Evolutionary conservation across 1,140 invertebrate species (phyloP).

Genomic region (Dinothrombium tinctorium): DNA sequence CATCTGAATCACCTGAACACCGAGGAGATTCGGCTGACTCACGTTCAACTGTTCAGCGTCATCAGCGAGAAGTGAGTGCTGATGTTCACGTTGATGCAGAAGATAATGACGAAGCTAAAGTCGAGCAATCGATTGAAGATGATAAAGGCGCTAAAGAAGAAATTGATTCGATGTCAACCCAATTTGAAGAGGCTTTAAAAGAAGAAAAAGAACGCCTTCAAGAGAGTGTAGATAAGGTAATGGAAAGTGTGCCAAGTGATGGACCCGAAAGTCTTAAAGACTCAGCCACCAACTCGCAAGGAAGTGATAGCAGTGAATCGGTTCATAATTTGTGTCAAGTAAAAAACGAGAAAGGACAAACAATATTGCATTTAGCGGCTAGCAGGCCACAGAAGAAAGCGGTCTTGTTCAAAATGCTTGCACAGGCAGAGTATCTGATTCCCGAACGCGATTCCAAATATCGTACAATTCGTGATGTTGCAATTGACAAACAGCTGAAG

Average conservation of each 20-base stretch:
- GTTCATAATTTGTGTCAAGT: constrained; percentile 9
- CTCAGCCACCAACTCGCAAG: background rate
- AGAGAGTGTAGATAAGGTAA: constrained; percentile 7
- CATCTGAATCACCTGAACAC: background rate
- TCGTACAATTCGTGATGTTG: constrained; percentile 60
- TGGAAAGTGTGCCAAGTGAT: background rate
- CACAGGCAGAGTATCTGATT: constrained; percentile 18
- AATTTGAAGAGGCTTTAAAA: constrained; percentile 7
- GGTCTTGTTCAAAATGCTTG: background rate
- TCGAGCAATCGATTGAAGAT: background rate
- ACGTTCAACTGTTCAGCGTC: background rate
- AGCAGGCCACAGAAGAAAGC: constrained; percentile 2
- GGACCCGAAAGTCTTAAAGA: background rate
- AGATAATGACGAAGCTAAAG: background rate
- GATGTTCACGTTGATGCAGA: constrained; percentile 9
- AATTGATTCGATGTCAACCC: constrained; percentile 8
- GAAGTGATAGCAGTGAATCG: constrained; percentile 2
- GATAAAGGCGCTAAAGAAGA: constrained; percentile 6
- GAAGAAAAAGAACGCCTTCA: constrained; percentile 10
- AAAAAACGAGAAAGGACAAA: constrained; percentile 63
- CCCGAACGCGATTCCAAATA: constrained; percentile 47
- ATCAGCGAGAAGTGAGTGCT: constrained; percentile 1
- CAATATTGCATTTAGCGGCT: constrained; percentile 63
- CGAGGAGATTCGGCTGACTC: background rate
- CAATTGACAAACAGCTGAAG: constrained; percentile 41